Evolutionary conservation across 2,113 vertebrate genomes (phyloP), one percentile per base, ranked within the genome.

Genomic region (Halcyon malimbica): DNA sequence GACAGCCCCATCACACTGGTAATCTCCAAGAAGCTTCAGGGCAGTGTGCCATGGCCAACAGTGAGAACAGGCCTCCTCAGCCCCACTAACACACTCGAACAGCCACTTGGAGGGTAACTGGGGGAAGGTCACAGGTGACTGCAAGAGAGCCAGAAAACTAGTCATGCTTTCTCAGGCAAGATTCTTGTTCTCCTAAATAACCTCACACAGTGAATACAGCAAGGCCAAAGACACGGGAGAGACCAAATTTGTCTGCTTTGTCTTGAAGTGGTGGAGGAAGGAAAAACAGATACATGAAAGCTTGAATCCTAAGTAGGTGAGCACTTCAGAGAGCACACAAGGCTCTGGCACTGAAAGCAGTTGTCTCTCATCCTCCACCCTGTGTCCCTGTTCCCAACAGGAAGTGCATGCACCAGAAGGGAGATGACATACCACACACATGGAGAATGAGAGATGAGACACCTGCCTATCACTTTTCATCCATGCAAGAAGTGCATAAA

Each of bases 11-110:
- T 78, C 6, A 6, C 76, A 84, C 24, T 53, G 76, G 24, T 67
- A 37, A 15, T 37, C 60, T 41, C 82, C 74, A 37, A 90, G 69
- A 16, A 96, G 77, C 53, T 62, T 54, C 70, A 94, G 51, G 21
- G n/a, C 25, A 13, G 51, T 28, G 1, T 89, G 73, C 69, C 74
- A 90, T 4, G 85, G 74, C 62, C 90, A 96, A 39, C 89, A 90
- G 65, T 24, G 73, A 75, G 87, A 85, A 68, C 68, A 90, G 18
- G 33, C n/a, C 56, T 93, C 74, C 81, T 93, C 90, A 60, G 44
- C 31, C 21, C 59, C 56, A 9, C 33, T 53, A 31, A 87, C 0
- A 0, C 3, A 4, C 50, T 46, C 28, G 29, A 90, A 46, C 10
- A 80, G 20, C 24, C 85, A 75, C 65, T 70, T 53, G 51, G 5